Conservation (phyloP, 2,888 invertebrate species). For the Drosophila mayaguana region DNA sequence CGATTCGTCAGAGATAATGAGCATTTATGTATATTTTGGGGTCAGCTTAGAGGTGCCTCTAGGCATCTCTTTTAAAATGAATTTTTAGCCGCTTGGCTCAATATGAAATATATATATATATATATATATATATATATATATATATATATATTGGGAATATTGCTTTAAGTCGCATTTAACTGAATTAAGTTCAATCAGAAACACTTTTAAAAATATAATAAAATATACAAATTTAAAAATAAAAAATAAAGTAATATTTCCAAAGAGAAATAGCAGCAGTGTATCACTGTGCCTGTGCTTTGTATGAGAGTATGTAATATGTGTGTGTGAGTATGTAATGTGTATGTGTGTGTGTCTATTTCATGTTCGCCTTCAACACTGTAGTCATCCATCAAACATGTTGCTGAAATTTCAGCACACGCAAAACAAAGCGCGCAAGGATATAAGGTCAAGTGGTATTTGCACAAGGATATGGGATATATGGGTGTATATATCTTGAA, state of each 20-base stretch:
- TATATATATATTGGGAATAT: too few relatives aligned
- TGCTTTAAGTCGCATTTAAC: too few relatives aligned
- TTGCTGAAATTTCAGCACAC: constrained; percentile 44
- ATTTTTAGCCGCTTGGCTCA: too few relatives aligned
- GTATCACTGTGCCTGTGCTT: constrained; percentile 8
- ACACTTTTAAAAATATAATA: too few relatives aligned
- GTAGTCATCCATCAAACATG: constrained; percentile 52
- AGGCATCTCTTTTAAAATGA: too few relatives aligned
- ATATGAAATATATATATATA: too few relatives aligned
- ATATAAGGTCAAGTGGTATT: constrained; percentile 34
- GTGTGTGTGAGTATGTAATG: not conserved
- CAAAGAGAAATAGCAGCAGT: not conserved
- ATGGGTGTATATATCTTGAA: not conserved
- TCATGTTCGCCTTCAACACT: constrained; percentile 40
- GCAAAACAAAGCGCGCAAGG: constrained; percentile 23
- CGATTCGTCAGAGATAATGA: not conserved
- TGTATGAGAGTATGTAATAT: too few relatives aligned
- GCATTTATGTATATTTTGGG: not conserved
- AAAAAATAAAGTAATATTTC: not conserved
- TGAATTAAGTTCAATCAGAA: too few relatives aligned
- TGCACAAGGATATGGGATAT: not conserved
- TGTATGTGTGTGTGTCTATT: constrained; percentile 5
- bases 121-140: too few relatives aligned
- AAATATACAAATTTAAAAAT: too few relatives aligned
- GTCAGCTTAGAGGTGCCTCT: not conserved